Evolutionary conservation across 2,113 vertebrate species (phyloP).

Genomic region (Lagopus muta): DNA sequence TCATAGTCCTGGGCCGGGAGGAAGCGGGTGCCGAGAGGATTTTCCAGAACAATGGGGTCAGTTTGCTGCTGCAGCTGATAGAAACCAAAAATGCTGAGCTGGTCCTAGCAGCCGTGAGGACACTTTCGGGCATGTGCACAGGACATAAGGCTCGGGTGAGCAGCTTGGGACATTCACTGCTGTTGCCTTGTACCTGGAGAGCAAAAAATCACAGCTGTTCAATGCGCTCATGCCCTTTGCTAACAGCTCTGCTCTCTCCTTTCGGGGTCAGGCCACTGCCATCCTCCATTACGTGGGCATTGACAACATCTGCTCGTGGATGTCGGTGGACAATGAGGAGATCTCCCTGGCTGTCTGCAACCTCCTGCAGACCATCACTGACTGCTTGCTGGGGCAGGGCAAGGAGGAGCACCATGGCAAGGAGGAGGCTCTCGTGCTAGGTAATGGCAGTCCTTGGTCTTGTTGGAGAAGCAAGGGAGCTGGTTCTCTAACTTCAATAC

Average conservation of each 20-base stretch:
- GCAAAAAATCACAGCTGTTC: background rate
- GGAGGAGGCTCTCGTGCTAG: constrained; percentile 91
- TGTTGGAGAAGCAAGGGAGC: background rate
- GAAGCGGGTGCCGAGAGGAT: constrained; percentile 94
- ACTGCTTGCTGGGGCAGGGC: constrained; percentile 89
- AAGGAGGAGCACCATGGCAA: constrained; percentile 86
- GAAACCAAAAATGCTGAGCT: constrained; percentile 88
- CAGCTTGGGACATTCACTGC: background rate
- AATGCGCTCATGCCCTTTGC: background rate
- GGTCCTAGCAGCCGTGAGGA: constrained; percentile 90
- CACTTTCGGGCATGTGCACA: constrained; percentile 91
- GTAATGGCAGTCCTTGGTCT: constrained; percentile 70
- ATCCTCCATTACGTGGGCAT: constrained; percentile 86
- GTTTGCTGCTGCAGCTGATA: constrained; percentile 88
- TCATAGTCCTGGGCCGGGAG: constrained; percentile 93
- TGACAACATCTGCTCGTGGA: constrained; percentile 89
- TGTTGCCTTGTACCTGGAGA: background rate
- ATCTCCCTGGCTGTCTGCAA: constrained; percentile 89
- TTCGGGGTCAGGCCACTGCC: constrained; percentile 84
- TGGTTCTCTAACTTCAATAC: background rate
- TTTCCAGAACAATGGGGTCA: constrained; percentile 94
- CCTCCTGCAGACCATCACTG: constrained; percentile 90
- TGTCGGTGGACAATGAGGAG: constrained; percentile 91
- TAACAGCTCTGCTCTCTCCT: constrained; percentile 12
- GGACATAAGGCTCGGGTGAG: constrained; percentile 92